Conservation (phyloP, 1,140 invertebrate genomes). For the Drosophila repletoides region DNA sequence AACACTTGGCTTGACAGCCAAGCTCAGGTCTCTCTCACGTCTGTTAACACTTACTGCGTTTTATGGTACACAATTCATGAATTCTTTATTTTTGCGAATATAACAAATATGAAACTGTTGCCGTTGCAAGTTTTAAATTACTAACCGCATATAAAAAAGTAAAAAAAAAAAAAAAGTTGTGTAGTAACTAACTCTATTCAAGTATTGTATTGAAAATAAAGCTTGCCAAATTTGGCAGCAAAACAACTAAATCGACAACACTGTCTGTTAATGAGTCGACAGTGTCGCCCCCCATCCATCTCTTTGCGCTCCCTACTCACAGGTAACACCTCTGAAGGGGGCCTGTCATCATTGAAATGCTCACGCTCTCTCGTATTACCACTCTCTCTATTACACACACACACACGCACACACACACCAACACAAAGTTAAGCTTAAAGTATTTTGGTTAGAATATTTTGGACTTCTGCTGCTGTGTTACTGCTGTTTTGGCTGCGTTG, state of each 20-base stretch:
- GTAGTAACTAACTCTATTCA: no score
- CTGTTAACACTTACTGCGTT: conserved; percentile 27
- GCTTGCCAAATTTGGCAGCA: no score
- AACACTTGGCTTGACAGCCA: conserved; percentile 41
- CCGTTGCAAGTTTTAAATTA: no score
- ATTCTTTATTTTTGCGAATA: no score
- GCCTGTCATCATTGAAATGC: conserved; percentile 57
- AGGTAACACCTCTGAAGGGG: conserved; percentile 45
- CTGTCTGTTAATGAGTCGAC: conserved; percentile 69
- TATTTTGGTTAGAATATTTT: conserved; percentile 21
- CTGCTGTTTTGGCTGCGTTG: neutral
- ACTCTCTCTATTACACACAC: neutral
- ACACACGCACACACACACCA: neutral
- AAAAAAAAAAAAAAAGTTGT: no score
- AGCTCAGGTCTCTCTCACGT: conserved; percentile 21
- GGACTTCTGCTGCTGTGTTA: neutral
- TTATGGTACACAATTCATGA: no score
- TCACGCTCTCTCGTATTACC: conserved; percentile 7
- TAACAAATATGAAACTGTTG: no score
- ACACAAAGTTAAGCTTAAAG: conserved; percentile 36
- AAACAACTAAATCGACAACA: no score
- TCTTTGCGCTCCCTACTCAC: no score
- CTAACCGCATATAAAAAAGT: no score
- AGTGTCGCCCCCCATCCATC: no score
- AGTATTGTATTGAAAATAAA: no score